Base-by-base conservation (phyloP, 1,140 invertebrate genomes). In the Propsilocerus akamusi region DNA sequence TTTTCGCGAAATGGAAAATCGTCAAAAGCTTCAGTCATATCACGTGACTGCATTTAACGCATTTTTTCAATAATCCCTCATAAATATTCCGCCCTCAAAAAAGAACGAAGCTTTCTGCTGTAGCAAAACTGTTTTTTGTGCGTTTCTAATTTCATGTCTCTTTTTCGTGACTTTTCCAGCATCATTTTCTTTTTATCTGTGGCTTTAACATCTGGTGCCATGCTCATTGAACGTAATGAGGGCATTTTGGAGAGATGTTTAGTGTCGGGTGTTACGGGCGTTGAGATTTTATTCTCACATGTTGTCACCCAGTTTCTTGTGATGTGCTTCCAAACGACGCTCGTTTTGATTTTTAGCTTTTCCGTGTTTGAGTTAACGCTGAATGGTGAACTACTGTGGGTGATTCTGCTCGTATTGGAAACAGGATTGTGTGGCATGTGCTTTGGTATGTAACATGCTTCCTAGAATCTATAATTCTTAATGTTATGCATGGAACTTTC, bases 171-270 rank as follows among this genome's bases (percentile, higher is more conserved):
- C 5, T 37, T 59, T 71, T 71, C 14, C 62, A 91, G 89, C 26
- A 94, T 96, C 46, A 86, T 93, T 5, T 97, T 92, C 71, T 94
- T 95, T 69, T 75, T 95, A 61, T 89, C 92, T 1, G 86, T 93
- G 2, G 91, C 90, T 26, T 68, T 95, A 46, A 96, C 91, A 5
- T 90, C 91, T 0, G 83, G 89, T 0, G 79, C 87, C 0, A 83
- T 96, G 74, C 77, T 97, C 52, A 76, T 92, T 26, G 93, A 97
- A 62, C 75, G 87, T 53, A 82, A 88, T 54, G 88, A 92, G 64
- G 89, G 90, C n/a, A 77, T 91, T 53, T 59, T 93, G 47, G 89
- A 95, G 60, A 72, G 90, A 53, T 85, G 82, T 47, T 71, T 90
- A 46, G 88, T 94, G 1, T 85, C 85, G 26, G 86, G 85, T 61